Conservation (phyloP, 2,113 vertebrate genomes). For the Colinus virginianus region DNA sequence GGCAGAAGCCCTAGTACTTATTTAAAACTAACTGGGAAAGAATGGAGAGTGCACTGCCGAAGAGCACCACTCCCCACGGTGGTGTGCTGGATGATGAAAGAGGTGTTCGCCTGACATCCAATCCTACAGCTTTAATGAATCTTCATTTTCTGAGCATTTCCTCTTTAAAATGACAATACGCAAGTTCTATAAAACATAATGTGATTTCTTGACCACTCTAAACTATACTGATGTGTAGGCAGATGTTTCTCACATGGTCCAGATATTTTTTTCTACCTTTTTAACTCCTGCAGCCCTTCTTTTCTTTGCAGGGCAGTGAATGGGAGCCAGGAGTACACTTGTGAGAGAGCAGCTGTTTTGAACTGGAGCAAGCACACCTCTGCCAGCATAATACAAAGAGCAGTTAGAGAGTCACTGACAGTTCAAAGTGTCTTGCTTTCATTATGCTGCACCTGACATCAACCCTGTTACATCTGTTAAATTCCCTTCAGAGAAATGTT, state of each 20-base stretch:
- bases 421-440: slow-evolving; percentile 76
- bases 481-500: slow-evolving; percentile 73
- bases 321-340: slow-evolving; percentile 70
- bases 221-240: slow-evolving; percentile 11
- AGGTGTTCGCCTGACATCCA: neutral
- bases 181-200: slow-evolving; percentile 43
- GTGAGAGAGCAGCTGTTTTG: slow-evolving; percentile 74
- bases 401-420: slow-evolving; percentile 70
- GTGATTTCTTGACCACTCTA: slow-evolving; percentile 34
- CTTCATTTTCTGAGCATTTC: slow-evolving; percentile 56
- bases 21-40: slow-evolving; percentile 49
- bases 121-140: slow-evolving; percentile 49
- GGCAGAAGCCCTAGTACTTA: slow-evolving; percentile 45
- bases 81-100: slow-evolving; percentile 45
- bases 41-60: neutral
- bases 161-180: slow-evolving; percentile 43
- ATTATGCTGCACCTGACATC: slow-evolving; percentile 75
- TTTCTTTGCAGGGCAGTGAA: slow-evolving; percentile 46
- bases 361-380: slow-evolving; percentile 68
- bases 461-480: slow-evolving; percentile 70
- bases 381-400: slow-evolving; percentile 69
- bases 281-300: slow-evolving; percentile 21
- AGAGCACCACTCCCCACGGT: neutral
- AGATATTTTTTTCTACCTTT: neutral
- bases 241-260: slow-evolving; percentile 57